Base-by-base conservation (phyloP, 1,140 invertebrate species). In the Ditylenchus dipsaci region DNA sequence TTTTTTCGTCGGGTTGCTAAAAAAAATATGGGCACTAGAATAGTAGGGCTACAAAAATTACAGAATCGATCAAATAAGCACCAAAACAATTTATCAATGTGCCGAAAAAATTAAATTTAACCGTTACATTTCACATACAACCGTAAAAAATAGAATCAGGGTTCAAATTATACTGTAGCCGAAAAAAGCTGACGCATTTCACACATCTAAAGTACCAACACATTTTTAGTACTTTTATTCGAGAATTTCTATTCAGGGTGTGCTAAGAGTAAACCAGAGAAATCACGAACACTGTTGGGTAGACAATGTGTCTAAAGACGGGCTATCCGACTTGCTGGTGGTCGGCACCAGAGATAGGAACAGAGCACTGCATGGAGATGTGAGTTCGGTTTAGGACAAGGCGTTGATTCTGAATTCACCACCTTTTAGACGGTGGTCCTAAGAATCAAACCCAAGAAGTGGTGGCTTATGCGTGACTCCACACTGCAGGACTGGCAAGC, bases 301-400 rank as follows among this genome's bases (percentile, higher is more conserved):
- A 29, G 68, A 71, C 45, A 77, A 78, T 23, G 43, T 45, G 5
- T 62, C 33, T 9, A 58, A 58, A 33, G 72, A 74, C 58, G 68
- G 62, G 17, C 61, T 71, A 0, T 47, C 15, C 38, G 73, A 76
- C 47, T 58, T 76, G 26, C 13, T 76, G n/a, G 58, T 76, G 15
- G 68, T 76, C 43, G 74, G 74, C n/a, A 1, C 26, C 3, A 57
- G 70, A 15, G 74, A 76, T 45, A 29, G 76, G 19, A 76, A 76
- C 57, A 74, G 74, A 26, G 76, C 76, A 5, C 56, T 76, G 29
- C 53, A 78, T 43, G 76, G 72, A 8, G 74, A 76, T 58, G 58
- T 69, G 15, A 71, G 78, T 21, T 38, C 11, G 33, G 33, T 3
- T 38, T 38, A n/a, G n/a, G n/a, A n/a, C n/a, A n/a, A n/a, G n/a